phyloP scores from a whole-genome alignment of 2,113 vertebrate genomes.

The Cervus canadensis region DNA sequence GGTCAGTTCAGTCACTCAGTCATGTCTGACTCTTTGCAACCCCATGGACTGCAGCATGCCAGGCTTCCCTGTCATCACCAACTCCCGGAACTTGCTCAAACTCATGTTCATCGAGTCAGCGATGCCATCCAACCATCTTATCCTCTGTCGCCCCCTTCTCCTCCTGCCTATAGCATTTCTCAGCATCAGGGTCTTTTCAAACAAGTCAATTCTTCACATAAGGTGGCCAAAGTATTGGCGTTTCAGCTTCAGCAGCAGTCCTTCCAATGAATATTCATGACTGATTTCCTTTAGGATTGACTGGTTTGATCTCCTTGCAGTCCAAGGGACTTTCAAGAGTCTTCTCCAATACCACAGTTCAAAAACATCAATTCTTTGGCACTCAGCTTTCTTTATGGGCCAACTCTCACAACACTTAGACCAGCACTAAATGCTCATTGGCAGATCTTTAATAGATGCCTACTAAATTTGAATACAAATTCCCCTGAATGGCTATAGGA shows the following conservation, averaged over 20 bases:
- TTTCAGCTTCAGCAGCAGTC: background rate
- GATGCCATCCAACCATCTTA: background rate
- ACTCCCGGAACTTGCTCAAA: background rate
- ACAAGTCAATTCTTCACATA: background rate
- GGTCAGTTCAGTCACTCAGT: background rate
- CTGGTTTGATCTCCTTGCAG: background rate
- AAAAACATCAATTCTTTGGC: background rate
- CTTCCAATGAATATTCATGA: background rate
- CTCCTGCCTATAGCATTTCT: background rate
- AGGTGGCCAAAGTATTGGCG: background rate
- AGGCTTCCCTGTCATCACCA: background rate
- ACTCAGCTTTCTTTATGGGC: background rate
- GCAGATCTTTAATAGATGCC: background rate
- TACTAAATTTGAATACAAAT: background rate
- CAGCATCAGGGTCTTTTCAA: background rate
- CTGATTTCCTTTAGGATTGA: background rate
- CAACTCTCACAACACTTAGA: background rate
- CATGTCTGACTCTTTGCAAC: background rate
- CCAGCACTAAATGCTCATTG: background rate
- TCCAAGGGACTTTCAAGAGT: background rate
- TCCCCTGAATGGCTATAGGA: background rate
- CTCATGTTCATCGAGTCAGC: background rate
- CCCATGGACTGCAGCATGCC: background rate
- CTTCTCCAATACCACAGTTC: background rate
- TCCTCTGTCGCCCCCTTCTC: background rate